Conservation (phyloP, 2,113 vertebrate species). For the Garra rufa region DNA sequence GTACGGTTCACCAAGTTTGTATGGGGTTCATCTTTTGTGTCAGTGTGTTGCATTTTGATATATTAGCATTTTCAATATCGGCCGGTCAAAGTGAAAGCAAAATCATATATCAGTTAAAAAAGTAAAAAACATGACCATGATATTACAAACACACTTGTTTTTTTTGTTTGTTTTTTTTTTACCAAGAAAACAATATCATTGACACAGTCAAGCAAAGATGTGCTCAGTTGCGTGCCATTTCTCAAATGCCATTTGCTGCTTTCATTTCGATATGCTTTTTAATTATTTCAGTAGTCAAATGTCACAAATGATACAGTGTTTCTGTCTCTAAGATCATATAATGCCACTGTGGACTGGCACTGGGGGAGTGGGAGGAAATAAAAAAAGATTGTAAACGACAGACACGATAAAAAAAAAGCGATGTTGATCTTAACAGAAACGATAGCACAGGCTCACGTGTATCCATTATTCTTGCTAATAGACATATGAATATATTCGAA, state of each 20-base stretch:
- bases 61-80: neutral
- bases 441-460: neutral
- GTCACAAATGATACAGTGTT: neutral
- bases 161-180: no score
- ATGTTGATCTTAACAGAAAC: neutral
- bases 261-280: constrained; percentile 7
- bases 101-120: neutral
- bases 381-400: neutral
- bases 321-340: constrained; percentile 13
- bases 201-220: neutral
- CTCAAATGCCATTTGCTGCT: constrained; percentile 1
- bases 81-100: neutral
- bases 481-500: neutral
- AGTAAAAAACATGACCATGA: neutral
- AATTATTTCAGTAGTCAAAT: constrained; percentile 9
- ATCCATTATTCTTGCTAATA: neutral
- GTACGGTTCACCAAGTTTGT: neutral
- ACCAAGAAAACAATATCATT: neutral
- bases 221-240: neutral
- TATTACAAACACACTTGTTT: neutral
- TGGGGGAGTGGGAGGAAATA: neutral
- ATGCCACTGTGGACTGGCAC: constrained; percentile 11
- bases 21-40: neutral
- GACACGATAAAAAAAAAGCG: neutral
- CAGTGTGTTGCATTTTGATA: neutral